phyloP scores from a whole-genome alignment of 2,888 invertebrate genomes.

The Drosophila meridionalis region DNA sequence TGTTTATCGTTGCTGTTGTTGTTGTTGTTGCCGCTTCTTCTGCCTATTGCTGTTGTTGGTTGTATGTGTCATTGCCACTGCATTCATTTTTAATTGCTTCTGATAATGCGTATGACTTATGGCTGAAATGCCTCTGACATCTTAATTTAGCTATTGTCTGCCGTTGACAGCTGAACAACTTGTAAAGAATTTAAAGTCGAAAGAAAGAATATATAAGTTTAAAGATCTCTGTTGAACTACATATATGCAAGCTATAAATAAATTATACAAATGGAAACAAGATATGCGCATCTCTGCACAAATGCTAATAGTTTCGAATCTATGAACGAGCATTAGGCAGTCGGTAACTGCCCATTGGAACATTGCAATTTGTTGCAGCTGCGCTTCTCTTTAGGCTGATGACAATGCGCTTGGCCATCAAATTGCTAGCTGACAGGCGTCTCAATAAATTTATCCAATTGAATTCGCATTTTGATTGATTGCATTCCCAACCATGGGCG shows the following conservation, averaged over 20 bases:
- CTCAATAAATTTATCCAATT: slow-evolving; percentile 66
- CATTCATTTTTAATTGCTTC: slow-evolving; percentile 68
- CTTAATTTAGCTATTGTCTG: slow-evolving; percentile 66
- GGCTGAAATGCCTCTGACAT: slow-evolving; percentile 63
- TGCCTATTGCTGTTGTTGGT: slow-evolving; percentile 18
- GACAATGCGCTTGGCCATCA: slow-evolving; percentile 48
- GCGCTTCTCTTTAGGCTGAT: slow-evolving; percentile 19
- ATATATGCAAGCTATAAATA: background rate
- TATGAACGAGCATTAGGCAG: background rate
- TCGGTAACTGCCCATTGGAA: background rate
- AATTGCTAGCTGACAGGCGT: slow-evolving; percentile 46
- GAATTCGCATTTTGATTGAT: slow-evolving; percentile 69
- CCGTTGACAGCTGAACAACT: slow-evolving; percentile 8
- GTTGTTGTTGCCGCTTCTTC: slow-evolving; percentile 1
- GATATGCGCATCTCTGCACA: background rate
- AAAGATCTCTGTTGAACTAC: background rate
- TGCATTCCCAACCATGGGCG: slow-evolving; percentile 48
- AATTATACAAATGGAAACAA: background rate
- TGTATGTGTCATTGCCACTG: slow-evolving; percentile 46
- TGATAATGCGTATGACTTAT: slow-evolving; percentile 76
- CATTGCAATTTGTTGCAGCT: slow-evolving; percentile 10
- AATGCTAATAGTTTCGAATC: background rate
- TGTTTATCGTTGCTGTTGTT: background rate
- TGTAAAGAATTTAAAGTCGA: background rate
- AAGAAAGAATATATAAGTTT: background rate